Evolutionary conservation across 2,888 invertebrate genomes (phyloP).

Genomic region (Parapristionchus giblindavisi): DNA sequence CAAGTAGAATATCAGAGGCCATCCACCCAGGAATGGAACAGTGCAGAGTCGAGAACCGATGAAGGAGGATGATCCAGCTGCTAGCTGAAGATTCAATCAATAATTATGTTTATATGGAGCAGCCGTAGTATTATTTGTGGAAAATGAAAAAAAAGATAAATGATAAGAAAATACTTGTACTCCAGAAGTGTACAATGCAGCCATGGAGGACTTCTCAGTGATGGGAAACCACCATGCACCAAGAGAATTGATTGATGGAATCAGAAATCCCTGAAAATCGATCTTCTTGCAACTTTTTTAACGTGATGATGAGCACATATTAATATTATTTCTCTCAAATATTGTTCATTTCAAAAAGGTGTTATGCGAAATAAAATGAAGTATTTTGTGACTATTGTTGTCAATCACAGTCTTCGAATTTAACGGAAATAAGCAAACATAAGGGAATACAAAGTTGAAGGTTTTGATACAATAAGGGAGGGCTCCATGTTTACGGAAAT

Average conservation of each 20-base stretch:
- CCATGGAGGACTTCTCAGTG: conserved; percentile 17
- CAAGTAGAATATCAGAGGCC: conserved; percentile 36
- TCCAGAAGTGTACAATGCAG: conserved; percentile 23
- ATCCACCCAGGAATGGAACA: conserved; percentile 12
- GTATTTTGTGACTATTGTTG: too few relatives aligned
- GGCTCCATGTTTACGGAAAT: background rate
- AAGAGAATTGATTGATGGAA: conserved; percentile 25
- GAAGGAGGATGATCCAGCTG: conserved; percentile 6
- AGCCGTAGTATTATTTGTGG: too few relatives aligned
- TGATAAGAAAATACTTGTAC: conserved; percentile 5
- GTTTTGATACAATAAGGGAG: too few relatives aligned
- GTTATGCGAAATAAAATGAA: too few relatives aligned
- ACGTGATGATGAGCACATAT: too few relatives aligned
- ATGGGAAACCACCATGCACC: conserved; percentile 29
- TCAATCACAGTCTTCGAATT: too few relatives aligned
- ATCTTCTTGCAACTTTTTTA: too few relatives aligned
- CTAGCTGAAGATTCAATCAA: conserved; percentile 12
- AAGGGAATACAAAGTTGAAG: too few relatives aligned
- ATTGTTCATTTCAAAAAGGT: too few relatives aligned
- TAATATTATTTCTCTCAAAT: too few relatives aligned
- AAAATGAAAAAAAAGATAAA: background rate
- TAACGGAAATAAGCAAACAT: too few relatives aligned
- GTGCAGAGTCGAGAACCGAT: conserved; percentile 19
- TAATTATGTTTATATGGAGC: too few relatives aligned
- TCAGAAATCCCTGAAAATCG: conserved; percentile 25